Percentiles rank a stretch among this genome's conserved stretches.
These are phyloP conservation scores for Actinopyga echinites DNA, from an alignment of 53 echinoderm and acorn worm genomes.

Conservation along the genomic window DNA sequence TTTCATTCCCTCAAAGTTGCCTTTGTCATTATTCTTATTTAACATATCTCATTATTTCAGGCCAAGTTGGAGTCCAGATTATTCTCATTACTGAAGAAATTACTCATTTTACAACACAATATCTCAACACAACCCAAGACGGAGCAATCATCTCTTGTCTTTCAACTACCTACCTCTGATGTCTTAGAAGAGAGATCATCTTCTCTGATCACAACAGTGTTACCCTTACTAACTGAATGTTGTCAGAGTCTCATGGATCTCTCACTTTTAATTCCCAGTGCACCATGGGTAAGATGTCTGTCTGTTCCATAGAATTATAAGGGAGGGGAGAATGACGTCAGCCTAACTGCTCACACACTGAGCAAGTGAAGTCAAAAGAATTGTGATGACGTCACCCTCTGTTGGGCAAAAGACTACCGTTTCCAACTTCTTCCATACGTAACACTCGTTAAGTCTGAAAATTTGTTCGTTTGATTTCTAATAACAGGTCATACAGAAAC, in stretches of 20 bases:
- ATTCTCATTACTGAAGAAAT: constrained; percentile 77
- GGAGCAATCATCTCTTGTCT: neutral
- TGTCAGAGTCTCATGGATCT: constrained; percentile 77
- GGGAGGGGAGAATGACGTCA: too few relatives aligned
- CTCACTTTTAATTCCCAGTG: constrained; percentile 75
- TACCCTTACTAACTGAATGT: constrained; percentile 60
- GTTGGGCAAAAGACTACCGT: too few relatives aligned
- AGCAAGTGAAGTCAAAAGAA: neutral
- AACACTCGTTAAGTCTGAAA: too few relatives aligned
- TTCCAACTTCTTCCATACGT: too few relatives aligned
- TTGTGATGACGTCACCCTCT: too few relatives aligned
- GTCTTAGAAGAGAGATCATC: neutral
- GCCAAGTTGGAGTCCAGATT: constrained; percentile 93
- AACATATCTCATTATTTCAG: constrained; percentile 28
- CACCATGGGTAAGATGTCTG: constrained; percentile 78
- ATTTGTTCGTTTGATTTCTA: too few relatives aligned
- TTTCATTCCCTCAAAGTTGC: too few relatives aligned
- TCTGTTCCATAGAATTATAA: too few relatives aligned
- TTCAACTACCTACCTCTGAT: neutral
- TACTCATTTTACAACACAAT: constrained; percentile 64
- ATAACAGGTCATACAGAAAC: too few relatives aligned
- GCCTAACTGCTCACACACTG: too few relatives aligned
- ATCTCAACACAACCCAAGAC: neutral
- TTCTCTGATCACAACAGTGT: neutral
- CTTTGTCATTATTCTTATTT: too few relatives aligned